phyloP scores from a whole-genome alignment of 1,140 invertebrate genomes.

The Drosophila ficusphila region DNA sequence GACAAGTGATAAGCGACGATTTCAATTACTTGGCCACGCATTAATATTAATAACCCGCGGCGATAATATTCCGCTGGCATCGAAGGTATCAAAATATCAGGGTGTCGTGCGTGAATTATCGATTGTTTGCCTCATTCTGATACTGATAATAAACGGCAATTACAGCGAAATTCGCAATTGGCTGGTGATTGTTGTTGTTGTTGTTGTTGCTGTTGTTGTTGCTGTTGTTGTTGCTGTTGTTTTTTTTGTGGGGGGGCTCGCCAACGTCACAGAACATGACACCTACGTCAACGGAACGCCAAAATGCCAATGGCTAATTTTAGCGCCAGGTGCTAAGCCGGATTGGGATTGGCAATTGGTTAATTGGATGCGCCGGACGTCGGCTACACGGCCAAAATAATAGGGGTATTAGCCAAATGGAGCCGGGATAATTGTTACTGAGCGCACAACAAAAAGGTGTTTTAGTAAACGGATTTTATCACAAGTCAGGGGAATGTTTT shows the following conservation, averaged over 20 bases:
- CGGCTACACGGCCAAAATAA: not conserved
- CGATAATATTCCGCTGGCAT: constrained; percentile 32
- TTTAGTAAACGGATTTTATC: too few species aligned
- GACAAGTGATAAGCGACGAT: constrained; percentile 29
- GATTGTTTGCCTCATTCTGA: not conserved
- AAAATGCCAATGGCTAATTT: constrained; percentile 45
- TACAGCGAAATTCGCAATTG: constrained; percentile 65
- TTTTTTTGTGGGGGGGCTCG: constrained; percentile 5
- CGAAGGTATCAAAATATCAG: constrained; percentile 3
- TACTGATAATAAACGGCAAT: constrained; percentile 52
- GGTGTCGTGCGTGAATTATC: not conserved
- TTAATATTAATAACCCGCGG: constrained; percentile 52
- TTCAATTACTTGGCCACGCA: constrained; percentile 44
- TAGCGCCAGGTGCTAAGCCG: constrained; percentile 22
- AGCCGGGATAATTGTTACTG: not conserved
- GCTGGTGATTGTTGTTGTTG: too few species aligned
- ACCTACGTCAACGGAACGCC: constrained; percentile 57
- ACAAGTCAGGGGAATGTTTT: too few species aligned
- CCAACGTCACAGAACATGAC: constrained; percentile 58
- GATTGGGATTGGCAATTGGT: not conserved
- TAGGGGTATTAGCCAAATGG: too few species aligned
- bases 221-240: too few species aligned
- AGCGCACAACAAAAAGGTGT: too few species aligned
- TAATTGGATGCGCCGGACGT: constrained; percentile 15
- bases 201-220: too few species aligned